Evolutionary conservation across 2,797 vertebrate species (phyloP).

Genomic region (Calcarius lapponicus): DNA sequence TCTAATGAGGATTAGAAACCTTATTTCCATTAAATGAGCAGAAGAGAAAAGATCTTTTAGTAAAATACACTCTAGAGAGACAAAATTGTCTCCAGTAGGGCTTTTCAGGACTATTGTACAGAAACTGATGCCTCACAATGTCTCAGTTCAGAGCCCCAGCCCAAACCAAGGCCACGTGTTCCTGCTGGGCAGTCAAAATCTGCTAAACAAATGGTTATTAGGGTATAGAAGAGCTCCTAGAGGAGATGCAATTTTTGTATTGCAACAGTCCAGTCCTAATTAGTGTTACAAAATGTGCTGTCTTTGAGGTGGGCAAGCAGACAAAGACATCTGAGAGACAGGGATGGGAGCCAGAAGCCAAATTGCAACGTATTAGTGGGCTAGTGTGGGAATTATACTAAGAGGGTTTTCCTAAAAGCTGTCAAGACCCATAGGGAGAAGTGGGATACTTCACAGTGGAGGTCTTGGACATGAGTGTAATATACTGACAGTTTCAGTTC

Average conservation of each 20-base stretch:
- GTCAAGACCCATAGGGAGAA: not conserved
- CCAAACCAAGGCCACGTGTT: not conserved
- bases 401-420: not conserved
- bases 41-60: not conserved
- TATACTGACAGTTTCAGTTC: not conserved
- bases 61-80: not conserved
- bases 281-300: not conserved
- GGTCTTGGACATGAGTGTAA: not conserved
- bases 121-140: not conserved
- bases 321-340: not conserved
- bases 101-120: not conserved
- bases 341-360: not conserved
- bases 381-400: not conserved
- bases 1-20: not conserved
- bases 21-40: not conserved
- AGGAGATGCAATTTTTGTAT: not conserved
- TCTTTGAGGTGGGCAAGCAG: not conserved
- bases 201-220: not conserved
- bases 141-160: not conserved
- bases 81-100: not conserved
- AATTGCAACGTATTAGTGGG: not conserved
- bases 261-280: not conserved
- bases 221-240: not conserved
- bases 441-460: not conserved
- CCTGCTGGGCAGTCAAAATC: not conserved